phyloP scores from a whole-genome alignment of 2,113 vertebrate genomes.

The Channa argus region DNA sequence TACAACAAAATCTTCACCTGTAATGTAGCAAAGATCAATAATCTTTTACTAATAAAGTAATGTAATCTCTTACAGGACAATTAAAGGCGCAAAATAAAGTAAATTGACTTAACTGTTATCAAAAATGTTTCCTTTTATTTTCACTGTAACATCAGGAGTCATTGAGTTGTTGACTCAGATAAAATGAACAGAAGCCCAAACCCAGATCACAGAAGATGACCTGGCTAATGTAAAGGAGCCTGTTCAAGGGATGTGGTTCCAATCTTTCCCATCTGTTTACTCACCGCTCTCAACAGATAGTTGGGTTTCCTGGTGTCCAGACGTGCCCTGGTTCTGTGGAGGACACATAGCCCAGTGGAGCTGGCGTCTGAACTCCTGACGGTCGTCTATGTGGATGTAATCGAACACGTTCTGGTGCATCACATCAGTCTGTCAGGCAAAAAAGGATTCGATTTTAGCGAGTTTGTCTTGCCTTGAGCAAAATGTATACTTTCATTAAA shows the following conservation, averaged over 20 bases:
- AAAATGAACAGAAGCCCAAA: too few species aligned
- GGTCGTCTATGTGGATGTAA: slow-evolving; percentile 98
- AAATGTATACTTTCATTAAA: neutral
- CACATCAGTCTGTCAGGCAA: slow-evolving; percentile 90
- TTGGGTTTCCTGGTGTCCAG: slow-evolving; percentile 79
- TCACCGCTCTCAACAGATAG: slow-evolving; percentile 84
- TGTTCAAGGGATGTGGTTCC: neutral
- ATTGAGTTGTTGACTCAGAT: too few species aligned
- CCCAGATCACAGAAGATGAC: too few species aligned
- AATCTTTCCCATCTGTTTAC: slow-evolving; percentile 37
- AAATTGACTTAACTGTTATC: too few species aligned
- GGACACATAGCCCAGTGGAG: slow-evolving; percentile 99
- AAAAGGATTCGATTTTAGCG: too few species aligned
- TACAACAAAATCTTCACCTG: slow-evolving; percentile 89
- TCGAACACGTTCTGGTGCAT: slow-evolving; percentile 98
- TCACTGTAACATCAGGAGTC: too few species aligned
- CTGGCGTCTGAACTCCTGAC: slow-evolving; percentile 94
- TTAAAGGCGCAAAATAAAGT: neutral
- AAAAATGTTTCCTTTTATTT: too few species aligned
- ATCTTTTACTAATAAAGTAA: neutral
- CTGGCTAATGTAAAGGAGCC: too few species aligned
- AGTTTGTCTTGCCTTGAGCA: too few species aligned
- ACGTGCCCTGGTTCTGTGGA: slow-evolving; percentile 76
- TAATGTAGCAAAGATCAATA: slow-evolving; percentile 13
- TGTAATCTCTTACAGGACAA: neutral